phyloP scores from a whole-genome alignment of 2,113 vertebrate genomes.

The Crotalus helleri region DNA sequence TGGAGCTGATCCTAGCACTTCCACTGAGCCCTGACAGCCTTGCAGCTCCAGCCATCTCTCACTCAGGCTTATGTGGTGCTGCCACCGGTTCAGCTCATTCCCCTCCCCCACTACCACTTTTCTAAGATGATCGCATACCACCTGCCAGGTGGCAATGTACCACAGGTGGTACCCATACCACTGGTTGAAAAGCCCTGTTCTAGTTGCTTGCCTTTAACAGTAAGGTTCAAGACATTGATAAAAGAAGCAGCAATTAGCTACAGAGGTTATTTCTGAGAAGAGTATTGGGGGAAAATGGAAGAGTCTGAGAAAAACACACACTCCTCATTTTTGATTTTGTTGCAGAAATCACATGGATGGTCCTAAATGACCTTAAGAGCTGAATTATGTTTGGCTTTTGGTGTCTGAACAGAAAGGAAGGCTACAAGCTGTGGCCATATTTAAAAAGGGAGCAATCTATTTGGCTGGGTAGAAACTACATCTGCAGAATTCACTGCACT shows the following conservation, averaged over 20 bases:
- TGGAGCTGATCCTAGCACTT: too few species aligned
- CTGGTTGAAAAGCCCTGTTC: too few species aligned
- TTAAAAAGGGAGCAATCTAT: background rate
- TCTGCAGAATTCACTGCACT: background rate
- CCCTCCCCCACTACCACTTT: too few species aligned
- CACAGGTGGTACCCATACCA: too few species aligned
- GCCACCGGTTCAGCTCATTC: too few species aligned
- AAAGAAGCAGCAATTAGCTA: background rate
- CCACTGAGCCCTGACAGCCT: too few species aligned
- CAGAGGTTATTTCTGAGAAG: background rate
- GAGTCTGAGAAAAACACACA: background rate
- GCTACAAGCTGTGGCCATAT: too few species aligned
- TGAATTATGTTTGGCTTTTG: background rate
- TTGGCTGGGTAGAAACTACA: background rate
- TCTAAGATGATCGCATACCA: too few species aligned
- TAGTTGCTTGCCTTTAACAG: background rate
- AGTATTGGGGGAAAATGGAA: background rate
- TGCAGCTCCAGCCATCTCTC: too few species aligned
- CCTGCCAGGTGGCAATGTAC: too few species aligned
- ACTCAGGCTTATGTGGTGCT: too few species aligned
- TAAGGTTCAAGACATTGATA: background rate
- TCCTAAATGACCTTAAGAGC: background rate
- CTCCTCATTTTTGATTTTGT: background rate
- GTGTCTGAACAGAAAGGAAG: background rate
- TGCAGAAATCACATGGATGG: background rate